Conservation (phyloP, 2,113 vertebrate species). For the Myxocyprinus asiaticus region DNA sequence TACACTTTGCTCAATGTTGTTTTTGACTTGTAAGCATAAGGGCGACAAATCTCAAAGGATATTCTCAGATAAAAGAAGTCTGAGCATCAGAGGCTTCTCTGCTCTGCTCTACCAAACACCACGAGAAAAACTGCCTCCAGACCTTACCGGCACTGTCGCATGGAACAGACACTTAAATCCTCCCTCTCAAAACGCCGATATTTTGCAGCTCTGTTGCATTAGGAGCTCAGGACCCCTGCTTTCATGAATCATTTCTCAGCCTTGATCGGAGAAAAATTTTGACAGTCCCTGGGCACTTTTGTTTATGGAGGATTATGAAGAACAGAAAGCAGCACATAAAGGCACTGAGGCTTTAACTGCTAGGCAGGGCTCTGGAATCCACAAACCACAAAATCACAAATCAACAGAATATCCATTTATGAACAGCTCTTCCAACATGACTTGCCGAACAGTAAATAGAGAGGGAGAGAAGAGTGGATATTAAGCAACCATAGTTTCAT, state of each 20-base stretch:
- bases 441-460: background rate
- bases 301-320: constrained; percentile 44
- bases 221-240: constrained; percentile 22
- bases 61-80: constrained; percentile 5
- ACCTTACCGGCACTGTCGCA: background rate
- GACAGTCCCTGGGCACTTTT: constrained; percentile 30
- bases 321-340: constrained; percentile 37
- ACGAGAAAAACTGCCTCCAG: constrained; percentile 29
- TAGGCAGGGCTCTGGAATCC: constrained; percentile 19
- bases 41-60: constrained; percentile 29
- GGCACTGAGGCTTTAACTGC: constrained; percentile 11
- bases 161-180: constrained; percentile 11
- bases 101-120: constrained; percentile 27
- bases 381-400: constrained; percentile 12
- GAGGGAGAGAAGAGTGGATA: background rate
- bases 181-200: background rate
- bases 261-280: constrained; percentile 18
- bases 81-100: constrained; percentile 14
- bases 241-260: constrained; percentile 34
- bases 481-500: background rate
- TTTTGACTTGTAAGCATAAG: constrained; percentile 24
- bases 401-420: constrained; percentile 8
- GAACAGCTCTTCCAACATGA: constrained; percentile 3
- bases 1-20: constrained; percentile 16
- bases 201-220: constrained; percentile 26